Percentiles rank a stretch among this genome's conserved stretches.
Evolutionary conservation across 2,888 invertebrate species (phyloP).

Genomic region (Laspeyria flexula): DNA sequence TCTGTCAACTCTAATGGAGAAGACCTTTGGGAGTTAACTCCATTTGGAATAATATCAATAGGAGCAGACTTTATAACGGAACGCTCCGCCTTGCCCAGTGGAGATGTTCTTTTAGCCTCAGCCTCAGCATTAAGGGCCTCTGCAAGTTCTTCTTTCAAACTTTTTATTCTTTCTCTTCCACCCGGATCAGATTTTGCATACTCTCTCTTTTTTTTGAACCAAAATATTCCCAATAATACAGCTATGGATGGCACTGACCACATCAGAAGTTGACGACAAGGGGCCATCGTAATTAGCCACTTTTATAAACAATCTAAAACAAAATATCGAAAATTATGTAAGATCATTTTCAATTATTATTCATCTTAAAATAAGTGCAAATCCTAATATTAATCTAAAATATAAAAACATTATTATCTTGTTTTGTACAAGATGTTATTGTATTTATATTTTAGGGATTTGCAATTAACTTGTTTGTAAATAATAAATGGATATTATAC

Average conservation of each 20-base stretch:
- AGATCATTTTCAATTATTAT: neutral
- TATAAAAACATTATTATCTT: too few species aligned
- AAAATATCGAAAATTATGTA: conserved; percentile 48
- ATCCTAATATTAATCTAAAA: too few species aligned
- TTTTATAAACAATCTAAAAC: conserved; percentile 86
- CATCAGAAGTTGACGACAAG: conserved; percentile 91
- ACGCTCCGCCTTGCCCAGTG: conserved; percentile 74
- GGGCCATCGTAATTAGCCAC: conserved; percentile 92
- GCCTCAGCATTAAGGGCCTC: conserved; percentile 76
- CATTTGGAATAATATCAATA: conserved; percentile 88
- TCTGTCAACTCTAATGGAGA: conserved; percentile 87
- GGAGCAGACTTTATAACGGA: conserved; percentile 88
- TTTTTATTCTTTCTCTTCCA: conserved; percentile 85
- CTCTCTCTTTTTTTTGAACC: conserved; percentile 93
- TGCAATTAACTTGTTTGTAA: too few species aligned
- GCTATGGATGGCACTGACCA: conserved; percentile 93
- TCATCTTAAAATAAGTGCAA: too few species aligned
- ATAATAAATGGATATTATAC: too few species aligned
- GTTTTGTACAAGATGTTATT: too few species aligned
- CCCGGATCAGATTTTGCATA: conserved; percentile 91
- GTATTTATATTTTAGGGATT: too few species aligned
- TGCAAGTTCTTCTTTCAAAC: conserved; percentile 79
- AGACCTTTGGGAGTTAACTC: conserved; percentile 81
- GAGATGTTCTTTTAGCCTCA: conserved; percentile 72
- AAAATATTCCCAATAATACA: conserved; percentile 91